Base-by-base conservation (phyloP, 37 sponge, comb jelly and placozoan genomes). In the Tethya wilhelma region DNA sequence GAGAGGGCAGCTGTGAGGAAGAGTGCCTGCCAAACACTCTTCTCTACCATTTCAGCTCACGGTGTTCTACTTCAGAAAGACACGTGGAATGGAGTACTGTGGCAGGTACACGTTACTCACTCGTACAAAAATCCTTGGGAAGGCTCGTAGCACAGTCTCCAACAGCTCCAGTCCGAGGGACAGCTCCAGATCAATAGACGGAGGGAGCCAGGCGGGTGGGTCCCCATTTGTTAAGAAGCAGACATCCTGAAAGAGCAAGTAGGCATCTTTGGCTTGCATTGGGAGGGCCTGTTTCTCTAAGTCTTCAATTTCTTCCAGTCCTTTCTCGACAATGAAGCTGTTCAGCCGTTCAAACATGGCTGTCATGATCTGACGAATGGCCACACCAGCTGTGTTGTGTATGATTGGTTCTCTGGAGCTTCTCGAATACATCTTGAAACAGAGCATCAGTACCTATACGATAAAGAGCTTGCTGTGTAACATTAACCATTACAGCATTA, bases 1-100 rank as follows among this genome's bases (percentile, higher is more conserved):
- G 93, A 89, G 39, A 74, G 94, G 26, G 82, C 93, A 28, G 91
- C 99, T 39, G 94, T 96, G 2, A 59, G 96, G 56, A 98, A 96
- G 87, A 96, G 99, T 85, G 96, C 94, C 66, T 85, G 90, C 34
- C 99, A 98, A 81, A 96, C 99, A 11, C 87, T 98, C 34, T 98
- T 98, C 94, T 89, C 96, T 64, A 93, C 96, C 30, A 64, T 98
- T 43, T 87, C 84, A 34, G 92, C 94, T 69, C 96, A 98, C 59
- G 99, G 99, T 4, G 63, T 89, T 11, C 73, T 93, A 2, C 83
- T 98, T 43, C 76, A 89, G 59, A 57, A 59, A 37, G 49, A 77
- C 20, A 73, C 94, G 20, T 98, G 99, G 99, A 60, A 83, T 22
- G 83, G 42, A 7, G 99, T 98, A 12, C 82, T 98, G 59, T 90